Evolutionary conservation across 2,888 invertebrate species (phyloP).

Genomic region (Pristionchus arcanus): DNA sequence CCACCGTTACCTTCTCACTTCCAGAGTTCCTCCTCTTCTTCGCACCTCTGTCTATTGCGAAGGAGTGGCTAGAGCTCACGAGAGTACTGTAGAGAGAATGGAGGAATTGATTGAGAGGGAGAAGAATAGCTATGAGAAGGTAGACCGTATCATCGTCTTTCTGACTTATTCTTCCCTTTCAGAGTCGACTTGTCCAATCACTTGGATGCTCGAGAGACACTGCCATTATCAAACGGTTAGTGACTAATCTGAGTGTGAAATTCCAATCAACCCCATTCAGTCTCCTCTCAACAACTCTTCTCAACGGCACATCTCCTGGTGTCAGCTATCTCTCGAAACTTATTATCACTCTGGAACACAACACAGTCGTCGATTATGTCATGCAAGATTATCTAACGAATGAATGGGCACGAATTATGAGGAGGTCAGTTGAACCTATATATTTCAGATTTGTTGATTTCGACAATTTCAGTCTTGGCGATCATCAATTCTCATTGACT

Average conservation of each 20-base stretch:
- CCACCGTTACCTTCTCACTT: background rate
- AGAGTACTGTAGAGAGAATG: constrained; percentile 10
- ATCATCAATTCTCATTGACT: constrained; percentile 45
- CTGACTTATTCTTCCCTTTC: background rate
- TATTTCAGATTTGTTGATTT: background rate
- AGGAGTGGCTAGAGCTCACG: constrained; percentile 44
- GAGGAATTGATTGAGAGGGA: constrained; percentile 44
- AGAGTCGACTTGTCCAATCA: constrained; percentile 34
- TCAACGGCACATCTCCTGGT: constrained; percentile 39
- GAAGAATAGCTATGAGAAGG: constrained; percentile 31
- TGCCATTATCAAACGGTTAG: constrained; percentile 5
- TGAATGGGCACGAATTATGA: constrained; percentile 21
- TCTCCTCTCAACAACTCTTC: constrained; percentile 15
- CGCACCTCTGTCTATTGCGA: constrained; percentile 40
- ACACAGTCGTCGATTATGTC: constrained; percentile 47
- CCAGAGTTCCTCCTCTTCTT: constrained; percentile 46
- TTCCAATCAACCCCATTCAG: background rate
- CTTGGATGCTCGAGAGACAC: constrained; percentile 35
- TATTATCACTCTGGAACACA: background rate
- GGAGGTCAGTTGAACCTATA: background rate
- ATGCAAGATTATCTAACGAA: constrained; percentile 48
- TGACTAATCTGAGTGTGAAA: background rate
- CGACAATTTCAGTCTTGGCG: constrained; percentile 16
- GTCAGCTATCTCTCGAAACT: background rate
- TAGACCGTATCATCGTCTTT: background rate